phyloP scores from a whole-genome alignment of 2,888 invertebrate species.

The Ichneumon xanthorius region DNA sequence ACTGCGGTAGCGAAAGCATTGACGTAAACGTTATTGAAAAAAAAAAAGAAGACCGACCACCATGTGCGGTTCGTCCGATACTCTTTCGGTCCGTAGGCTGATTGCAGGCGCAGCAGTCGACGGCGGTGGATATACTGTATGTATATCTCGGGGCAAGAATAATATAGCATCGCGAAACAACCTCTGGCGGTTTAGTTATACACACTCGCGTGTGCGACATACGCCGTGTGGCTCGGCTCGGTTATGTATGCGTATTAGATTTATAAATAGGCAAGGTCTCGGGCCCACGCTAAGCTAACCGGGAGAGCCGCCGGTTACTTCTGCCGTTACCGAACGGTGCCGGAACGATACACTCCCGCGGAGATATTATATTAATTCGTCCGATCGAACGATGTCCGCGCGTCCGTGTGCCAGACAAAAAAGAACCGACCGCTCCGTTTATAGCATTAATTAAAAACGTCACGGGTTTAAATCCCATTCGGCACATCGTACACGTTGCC shows the following conservation, averaged over 20 bases:
- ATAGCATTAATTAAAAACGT: slow-evolving; percentile 61
- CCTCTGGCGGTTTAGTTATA: slow-evolving; percentile 48
- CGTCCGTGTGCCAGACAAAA: slow-evolving; percentile 41
- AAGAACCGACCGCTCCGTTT: slow-evolving; percentile 48
- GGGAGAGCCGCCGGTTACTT: slow-evolving; percentile 71
- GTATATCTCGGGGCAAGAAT: slow-evolving; percentile 5
- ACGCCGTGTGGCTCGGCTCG: slow-evolving; percentile 67
- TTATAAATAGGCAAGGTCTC: slow-evolving; percentile 82
- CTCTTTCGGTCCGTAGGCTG: background rate
- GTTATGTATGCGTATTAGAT: slow-evolving; percentile 70
- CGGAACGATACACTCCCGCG: slow-evolving; percentile 66
- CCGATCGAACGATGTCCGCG: slow-evolving; percentile 54
- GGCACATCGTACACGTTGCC: background rate
- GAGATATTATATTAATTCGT: slow-evolving; percentile 74
- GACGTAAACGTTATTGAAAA: slow-evolving; percentile 3
- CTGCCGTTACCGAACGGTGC: slow-evolving; percentile 67
- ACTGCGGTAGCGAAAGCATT: background rate
- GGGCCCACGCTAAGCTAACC: slow-evolving; percentile 78
- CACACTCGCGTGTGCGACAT: slow-evolving; percentile 30
- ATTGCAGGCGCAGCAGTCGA: background rate
- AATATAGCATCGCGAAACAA: slow-evolving; percentile 39
- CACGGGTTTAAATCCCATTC: slow-evolving; percentile 11
- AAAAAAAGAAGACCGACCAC: slow-evolving; percentile 4
- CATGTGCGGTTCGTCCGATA: background rate
- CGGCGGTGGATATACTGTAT: background rate